phyloP scores from a whole-genome alignment of 2,888 invertebrate genomes.

The Entomobrya multifasciata region DNA sequence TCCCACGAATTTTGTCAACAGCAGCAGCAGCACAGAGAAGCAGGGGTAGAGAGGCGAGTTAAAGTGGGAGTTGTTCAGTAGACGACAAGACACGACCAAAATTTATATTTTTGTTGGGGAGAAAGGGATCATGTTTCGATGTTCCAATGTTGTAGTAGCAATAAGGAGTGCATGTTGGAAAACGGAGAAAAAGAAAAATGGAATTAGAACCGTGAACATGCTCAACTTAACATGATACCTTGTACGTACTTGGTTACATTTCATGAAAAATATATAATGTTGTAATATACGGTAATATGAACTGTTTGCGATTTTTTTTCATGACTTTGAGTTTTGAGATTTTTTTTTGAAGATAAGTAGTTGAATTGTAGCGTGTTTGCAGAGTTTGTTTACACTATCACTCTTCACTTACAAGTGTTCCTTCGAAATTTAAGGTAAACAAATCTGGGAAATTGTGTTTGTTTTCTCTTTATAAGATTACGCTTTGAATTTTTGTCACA shows the following conservation, averaged over 20 bases:
- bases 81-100: conserved; percentile 45
- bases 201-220: conserved; percentile 54
- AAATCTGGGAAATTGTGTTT: no score
- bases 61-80: conserved; percentile 49
- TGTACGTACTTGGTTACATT: not conserved
- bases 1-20: conserved; percentile 57
- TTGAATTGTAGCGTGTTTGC: no score
- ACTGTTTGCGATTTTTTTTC: conserved; percentile 19
- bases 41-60: not conserved
- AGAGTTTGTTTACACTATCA: not conserved
- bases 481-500: no score
- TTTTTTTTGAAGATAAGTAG: no score
- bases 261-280: not conserved
- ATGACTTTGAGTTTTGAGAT: no score
- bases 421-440: no score
- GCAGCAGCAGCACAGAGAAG: not conserved
- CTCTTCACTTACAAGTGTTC: not conserved
- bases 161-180: not conserved
- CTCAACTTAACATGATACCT: conserved; percentile 14
- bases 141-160: conserved; percentile 1
- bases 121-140: conserved; percentile 9
- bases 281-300: not conserved
- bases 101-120: conserved; percentile 10
- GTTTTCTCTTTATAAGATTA: no score
- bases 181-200: conserved; percentile 13